These are phyloP conservation scores for Acleris literana DNA, from an alignment of 2,888 invertebrate species.

Conservation along the genomic window DNA sequence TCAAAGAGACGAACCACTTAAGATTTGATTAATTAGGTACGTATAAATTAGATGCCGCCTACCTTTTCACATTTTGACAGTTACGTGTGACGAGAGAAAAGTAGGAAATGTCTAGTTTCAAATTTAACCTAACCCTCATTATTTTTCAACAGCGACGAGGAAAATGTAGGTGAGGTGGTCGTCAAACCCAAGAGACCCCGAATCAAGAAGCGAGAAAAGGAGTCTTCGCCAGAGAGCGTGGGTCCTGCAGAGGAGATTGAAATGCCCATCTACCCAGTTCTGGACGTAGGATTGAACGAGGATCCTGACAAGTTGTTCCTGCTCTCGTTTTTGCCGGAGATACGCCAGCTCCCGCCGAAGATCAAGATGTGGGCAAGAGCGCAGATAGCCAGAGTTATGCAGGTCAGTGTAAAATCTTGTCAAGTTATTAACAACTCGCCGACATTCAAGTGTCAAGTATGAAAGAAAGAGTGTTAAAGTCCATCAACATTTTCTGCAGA, in stretches of 20 bases:
- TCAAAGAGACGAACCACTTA: too few relatives aligned
- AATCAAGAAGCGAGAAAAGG: conserved; percentile 15
- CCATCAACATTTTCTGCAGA: too few relatives aligned
- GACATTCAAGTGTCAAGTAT: too few relatives aligned
- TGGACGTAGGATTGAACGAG: conserved; percentile 57
- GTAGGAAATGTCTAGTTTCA: neutral
- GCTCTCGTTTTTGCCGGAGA: conserved; percentile 73
- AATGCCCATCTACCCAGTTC: conserved; percentile 58
- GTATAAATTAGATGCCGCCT: too few relatives aligned
- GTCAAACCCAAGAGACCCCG: conserved; percentile 23
- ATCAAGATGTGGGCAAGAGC: conserved; percentile 78
- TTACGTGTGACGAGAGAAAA: too few relatives aligned
- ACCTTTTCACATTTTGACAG: too few relatives aligned
- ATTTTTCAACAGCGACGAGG: conserved; percentile 36
- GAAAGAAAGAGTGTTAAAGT: too few relatives aligned
- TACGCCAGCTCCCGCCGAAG: conserved; percentile 68
- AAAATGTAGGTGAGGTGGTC: conserved; percentile 30
- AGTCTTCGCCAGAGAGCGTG: conserved; percentile 25
- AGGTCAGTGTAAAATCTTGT: conserved; percentile 49
- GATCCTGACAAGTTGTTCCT: conserved; percentile 72
- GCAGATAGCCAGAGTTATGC: conserved; percentile 75
- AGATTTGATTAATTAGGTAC: too few relatives aligned
- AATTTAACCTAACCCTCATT: conserved; percentile 23
- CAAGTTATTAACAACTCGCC: too few relatives aligned
- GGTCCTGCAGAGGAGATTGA: conserved; percentile 59